A percentile compares a stretch with the other conserved stretches of the same genome.
Evolutionary conservation across 1,140 invertebrate genomes (phyloP).

Genomic region (Achatina immaculata): DNA sequence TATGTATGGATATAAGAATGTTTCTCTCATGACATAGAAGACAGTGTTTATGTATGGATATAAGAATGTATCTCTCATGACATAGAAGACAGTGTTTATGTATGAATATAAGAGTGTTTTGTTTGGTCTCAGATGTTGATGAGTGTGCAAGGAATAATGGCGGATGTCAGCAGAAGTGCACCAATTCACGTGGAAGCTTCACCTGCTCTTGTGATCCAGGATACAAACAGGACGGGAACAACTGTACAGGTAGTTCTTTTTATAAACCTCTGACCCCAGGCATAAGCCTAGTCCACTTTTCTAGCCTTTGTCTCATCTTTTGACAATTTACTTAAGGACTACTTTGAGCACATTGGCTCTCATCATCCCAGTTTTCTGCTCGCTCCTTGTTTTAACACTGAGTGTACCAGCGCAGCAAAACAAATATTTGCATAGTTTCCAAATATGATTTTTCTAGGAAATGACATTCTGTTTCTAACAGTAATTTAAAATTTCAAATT

Average conservation of each 20-base stretch:
- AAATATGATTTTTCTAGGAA: too few species aligned
- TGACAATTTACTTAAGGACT: too few species aligned
- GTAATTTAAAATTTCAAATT: too few species aligned
- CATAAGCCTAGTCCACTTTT: too few species aligned
- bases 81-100: not conserved
- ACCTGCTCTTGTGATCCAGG: not conserved
- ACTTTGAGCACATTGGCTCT: too few species aligned
- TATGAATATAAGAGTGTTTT: not conserved
- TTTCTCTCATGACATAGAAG: not conserved
- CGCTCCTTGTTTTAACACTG: too few species aligned
- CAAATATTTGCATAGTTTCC: too few species aligned
- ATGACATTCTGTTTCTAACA: too few species aligned
- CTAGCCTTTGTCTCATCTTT: too few species aligned
- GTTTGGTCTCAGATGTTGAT: not conserved
- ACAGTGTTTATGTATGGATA: not conserved
- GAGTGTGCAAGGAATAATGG: slow-evolving; percentile 13
- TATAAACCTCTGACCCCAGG: too few species aligned
- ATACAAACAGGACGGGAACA: not conserved
- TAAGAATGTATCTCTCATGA: not conserved
- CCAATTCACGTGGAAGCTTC: not conserved
- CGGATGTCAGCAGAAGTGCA: slow-evolving; percentile 3
- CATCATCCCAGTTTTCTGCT: too few species aligned
- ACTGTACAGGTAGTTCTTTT: slow-evolving; percentile 1
- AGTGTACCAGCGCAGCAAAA: too few species aligned
- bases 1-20: not conserved